Percentiles rank a stretch among this genome's conserved stretches.
These are phyloP conservation scores for Coluber constrictor DNA, from an alignment of 2,797 vertebrate genomes.

Conservation along the genomic window DNA sequence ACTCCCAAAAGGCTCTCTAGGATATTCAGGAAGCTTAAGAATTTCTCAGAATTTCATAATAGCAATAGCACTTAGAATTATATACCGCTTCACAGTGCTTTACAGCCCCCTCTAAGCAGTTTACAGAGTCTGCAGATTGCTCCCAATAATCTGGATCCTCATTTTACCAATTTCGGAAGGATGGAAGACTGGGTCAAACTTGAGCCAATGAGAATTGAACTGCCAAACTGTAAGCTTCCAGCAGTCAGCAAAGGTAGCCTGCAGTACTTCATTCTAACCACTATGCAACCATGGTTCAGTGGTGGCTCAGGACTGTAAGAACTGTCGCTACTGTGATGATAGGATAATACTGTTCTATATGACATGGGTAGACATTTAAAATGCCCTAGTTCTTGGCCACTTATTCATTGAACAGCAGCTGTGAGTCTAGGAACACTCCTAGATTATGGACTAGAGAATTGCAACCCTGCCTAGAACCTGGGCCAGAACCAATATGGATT, in stretches of 20 bases:
- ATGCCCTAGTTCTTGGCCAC: neutral
- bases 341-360: neutral
- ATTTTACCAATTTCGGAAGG: too few relatives aligned
- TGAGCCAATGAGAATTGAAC: too few relatives aligned
- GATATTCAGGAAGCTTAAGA: neutral
- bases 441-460: neutral
- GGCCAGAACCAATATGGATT: neutral
- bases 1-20: neutral
- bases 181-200: too few relatives aligned
- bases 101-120: too few relatives aligned
- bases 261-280: too few relatives aligned
- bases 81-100: too few relatives aligned
- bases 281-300: too few relatives aligned
- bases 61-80: too few relatives aligned
- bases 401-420: neutral
- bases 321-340: neutral
- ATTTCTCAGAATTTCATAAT: neutral
- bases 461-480: neutral
- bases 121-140: too few relatives aligned
- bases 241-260: too few relatives aligned
- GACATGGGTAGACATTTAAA: neutral
- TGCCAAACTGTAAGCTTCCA: too few relatives aligned
- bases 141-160: too few relatives aligned
- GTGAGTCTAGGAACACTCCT: neutral
- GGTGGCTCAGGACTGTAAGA: neutral